These are phyloP conservation scores for Rhabditoides inermis DNA, from an alignment of 2,888 invertebrate species.

Conservation along the genomic window DNA sequence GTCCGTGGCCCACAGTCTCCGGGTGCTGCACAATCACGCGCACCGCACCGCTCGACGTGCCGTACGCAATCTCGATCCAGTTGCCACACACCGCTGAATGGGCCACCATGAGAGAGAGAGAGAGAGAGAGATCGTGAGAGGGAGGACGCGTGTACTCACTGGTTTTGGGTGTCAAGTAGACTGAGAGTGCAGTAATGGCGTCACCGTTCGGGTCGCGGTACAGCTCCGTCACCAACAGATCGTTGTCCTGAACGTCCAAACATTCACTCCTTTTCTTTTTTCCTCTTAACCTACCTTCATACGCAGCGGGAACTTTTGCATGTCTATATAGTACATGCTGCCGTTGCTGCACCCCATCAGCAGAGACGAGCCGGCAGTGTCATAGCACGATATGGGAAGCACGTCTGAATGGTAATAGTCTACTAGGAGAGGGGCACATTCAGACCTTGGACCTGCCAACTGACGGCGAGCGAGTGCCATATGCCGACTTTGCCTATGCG, in stretches of 20 bases:
- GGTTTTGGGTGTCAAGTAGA: slow-evolving; percentile 96
- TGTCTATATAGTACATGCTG: slow-evolving; percentile 64
- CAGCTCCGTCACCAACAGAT: slow-evolving; percentile 86
- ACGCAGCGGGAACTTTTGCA: slow-evolving; percentile 77
- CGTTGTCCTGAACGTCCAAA: no score
- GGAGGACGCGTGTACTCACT: slow-evolving; percentile 63
- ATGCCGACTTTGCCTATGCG: slow-evolving; percentile 87
- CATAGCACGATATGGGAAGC: slow-evolving; percentile 85
- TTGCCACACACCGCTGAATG: slow-evolving; percentile 81
- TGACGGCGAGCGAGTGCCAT: slow-evolving; percentile 98
- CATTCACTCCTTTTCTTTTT: no score
- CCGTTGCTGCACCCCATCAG: slow-evolving; percentile 90
- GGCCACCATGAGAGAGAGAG: neutral
- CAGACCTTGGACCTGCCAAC: slow-evolving; percentile 71
- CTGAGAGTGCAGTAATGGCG: slow-evolving; percentile 92
- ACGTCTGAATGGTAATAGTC: slow-evolving; percentile 63
- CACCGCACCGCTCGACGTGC: slow-evolving; percentile 81
- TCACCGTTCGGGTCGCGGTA: slow-evolving; percentile 85
- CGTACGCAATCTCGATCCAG: slow-evolving; percentile 99
- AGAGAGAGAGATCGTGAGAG: neutral
- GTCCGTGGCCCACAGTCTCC: slow-evolving; percentile 94
- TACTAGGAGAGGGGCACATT: neutral
- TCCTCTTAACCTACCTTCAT: no score
- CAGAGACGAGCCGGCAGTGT: slow-evolving; percentile 83
- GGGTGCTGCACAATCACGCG: slow-evolving; percentile 96